Evolutionary conservation across 2,888 invertebrate species (phyloP), one percentile per base, ranked within the genome.

Genomic region (Thumatha senex): DNA sequence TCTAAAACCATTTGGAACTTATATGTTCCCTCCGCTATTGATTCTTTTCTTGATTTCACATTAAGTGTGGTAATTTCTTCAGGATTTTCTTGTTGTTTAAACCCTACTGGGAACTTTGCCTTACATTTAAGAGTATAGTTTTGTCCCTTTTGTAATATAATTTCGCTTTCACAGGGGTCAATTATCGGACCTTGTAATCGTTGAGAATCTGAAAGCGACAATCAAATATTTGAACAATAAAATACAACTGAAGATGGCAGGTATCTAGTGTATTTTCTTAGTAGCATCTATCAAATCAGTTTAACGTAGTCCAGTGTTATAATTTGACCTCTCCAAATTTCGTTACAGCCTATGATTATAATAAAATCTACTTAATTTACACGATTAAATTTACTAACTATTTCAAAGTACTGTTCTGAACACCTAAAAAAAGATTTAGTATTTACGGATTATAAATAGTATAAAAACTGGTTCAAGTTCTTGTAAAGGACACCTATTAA

Each of bases 1-100:
- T 89, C 79, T 31, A 95, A 76, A 46, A 78, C 77, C 40, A 86
- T 79, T 59, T 92, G 89, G 68, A 84, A 92, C 49, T 78, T 70
- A 59, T 82, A 81, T 36, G 74, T 73, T 29, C 63, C 63, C 33
- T 79, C 77, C 33, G 72, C 49, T 35, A 36, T 44, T 29, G 31
- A 39, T 41, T 33, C 46, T 49, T 49, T 53, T 58, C 11, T 66
- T 62, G 52, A 40, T 46, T 31, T 29, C 57, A 66, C 44, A 12
- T 30, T 71, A 83, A 84, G 15, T 58, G 56, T 52, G 40, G 70
- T 66, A 33, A 70, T 59, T 57, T 84, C 84, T 70, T 89, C 87
- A 34, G 79, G 73, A 60, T 75, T 61, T 48, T 84, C 79, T 76
- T 90, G 87, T 71, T 85, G 85, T 59, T 67, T 82, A 66, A 91